phyloP scores from a whole-genome alignment of 2,113 vertebrate genomes.

The Piaya cayana region DNA sequence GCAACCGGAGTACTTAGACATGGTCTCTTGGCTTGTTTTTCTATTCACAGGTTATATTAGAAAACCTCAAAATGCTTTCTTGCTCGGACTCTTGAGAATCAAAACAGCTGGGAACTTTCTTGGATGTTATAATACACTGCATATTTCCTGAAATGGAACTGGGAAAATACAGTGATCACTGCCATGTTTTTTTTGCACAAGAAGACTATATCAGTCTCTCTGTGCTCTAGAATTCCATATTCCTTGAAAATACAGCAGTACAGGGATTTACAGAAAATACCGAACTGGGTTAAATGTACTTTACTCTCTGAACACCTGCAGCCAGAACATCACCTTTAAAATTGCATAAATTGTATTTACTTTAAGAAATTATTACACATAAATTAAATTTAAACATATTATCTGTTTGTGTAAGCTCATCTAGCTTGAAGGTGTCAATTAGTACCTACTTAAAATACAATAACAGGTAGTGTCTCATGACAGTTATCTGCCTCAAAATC shows the following conservation, averaged over 20 bases:
- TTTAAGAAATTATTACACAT: not conserved
- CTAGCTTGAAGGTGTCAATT: conserved; percentile 1
- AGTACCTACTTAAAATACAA: not conserved
- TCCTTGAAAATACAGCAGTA: not conserved
- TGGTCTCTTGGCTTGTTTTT: not conserved
- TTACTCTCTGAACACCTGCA: not conserved
- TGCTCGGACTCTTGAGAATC: not conserved
- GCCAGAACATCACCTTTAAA: not conserved
- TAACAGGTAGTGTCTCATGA: not conserved
- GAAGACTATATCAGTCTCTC: not conserved
- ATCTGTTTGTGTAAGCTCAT: not conserved
- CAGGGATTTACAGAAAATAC: not conserved
- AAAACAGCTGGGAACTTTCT: not conserved
- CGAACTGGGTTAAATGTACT: not conserved
- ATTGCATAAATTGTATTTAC: not conserved
- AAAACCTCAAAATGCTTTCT: not conserved
- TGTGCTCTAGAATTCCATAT: not conserved
- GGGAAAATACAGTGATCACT: not conserved
- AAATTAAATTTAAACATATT: conserved; percentile 13
- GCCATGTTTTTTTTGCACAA: not conserved
- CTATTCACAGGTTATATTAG: not conserved
- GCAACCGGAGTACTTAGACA: not conserved
- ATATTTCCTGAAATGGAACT: not conserved
- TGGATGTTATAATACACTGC: not conserved
- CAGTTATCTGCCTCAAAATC: conserved; percentile 3